phyloP scores from a whole-genome alignment of 2,888 invertebrate genomes.

The Trissolcus japonicus region DNA sequence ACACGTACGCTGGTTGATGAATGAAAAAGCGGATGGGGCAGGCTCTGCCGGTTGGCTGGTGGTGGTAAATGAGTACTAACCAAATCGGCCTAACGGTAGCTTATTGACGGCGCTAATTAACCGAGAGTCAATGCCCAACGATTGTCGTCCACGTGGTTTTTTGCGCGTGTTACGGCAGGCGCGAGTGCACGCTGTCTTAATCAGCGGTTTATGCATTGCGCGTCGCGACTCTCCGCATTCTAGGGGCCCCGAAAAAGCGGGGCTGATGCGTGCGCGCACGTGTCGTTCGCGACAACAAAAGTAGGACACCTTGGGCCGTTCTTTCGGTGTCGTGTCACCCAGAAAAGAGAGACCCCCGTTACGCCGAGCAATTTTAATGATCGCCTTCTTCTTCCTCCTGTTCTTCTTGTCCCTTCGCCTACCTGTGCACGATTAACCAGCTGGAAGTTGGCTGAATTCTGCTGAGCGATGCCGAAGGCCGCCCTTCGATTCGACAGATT shows the following conservation, averaged over 20 bases:
- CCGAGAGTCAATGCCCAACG: conserved; percentile 64
- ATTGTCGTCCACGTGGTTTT: conserved; percentile 65
- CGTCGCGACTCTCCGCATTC: conserved; percentile 37
- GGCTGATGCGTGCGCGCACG: conserved; percentile 42
- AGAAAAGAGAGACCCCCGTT: conserved; percentile 58
- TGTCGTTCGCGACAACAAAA: conserved; percentile 61
- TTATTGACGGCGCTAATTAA: conserved; percentile 62
- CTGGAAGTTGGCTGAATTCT: conserved; percentile 66
- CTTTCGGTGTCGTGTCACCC: conserved; percentile 64
- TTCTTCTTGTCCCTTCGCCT: conserved; percentile 62
- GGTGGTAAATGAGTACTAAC: conserved; percentile 65
- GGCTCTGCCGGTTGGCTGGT: conserved; percentile 15
- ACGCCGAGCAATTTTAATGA: conserved; percentile 69
- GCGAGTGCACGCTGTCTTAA: conserved; percentile 62
- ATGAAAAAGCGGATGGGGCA: conserved; percentile 68
- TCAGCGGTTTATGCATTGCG: conserved; percentile 60
- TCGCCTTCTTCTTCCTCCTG: conserved; percentile 62
- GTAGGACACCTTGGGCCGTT: conserved; percentile 63
- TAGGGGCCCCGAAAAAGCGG: conserved; percentile 25
- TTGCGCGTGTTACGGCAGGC: conserved; percentile 64
- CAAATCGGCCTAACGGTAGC: conserved; percentile 57
- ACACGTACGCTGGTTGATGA: conserved; percentile 67
- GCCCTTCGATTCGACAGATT: conserved; percentile 62
- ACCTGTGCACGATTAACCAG: conserved; percentile 68
- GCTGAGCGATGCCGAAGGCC: conserved; percentile 61